Conservation (phyloP, 2,797 vertebrate species). For the Lindbergichthys nudifrons region DNA sequence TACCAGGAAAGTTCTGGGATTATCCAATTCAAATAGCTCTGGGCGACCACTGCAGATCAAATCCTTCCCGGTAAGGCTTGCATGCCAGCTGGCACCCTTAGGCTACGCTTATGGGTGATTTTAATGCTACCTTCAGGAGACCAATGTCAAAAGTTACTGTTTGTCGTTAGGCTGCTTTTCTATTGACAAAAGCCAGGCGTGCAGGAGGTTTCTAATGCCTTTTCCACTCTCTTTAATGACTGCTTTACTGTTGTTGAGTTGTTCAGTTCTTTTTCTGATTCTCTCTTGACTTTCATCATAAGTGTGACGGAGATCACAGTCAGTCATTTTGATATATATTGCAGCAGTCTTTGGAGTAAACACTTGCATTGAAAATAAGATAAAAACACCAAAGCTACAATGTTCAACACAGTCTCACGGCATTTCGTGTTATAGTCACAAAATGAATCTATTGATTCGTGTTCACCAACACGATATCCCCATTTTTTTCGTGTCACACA, state of each 20-base stretch:
- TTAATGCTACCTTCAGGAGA: slow-evolving; percentile 29
- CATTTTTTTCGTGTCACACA: no score
- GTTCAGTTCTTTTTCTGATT: neutral
- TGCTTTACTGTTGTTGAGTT: neutral
- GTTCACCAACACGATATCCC: no score
- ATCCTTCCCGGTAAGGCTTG: slow-evolving; percentile 39
- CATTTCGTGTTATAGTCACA: no score
- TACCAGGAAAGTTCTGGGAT: slow-evolving; percentile 47
- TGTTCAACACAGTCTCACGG: no score
- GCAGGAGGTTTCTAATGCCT: slow-evolving; percentile 14
- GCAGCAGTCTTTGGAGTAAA: no score
- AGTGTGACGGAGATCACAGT: slow-evolving; percentile 14
- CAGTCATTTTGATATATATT: neutral
- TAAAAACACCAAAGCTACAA: neutral
- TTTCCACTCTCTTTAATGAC: slow-evolving; percentile 2
- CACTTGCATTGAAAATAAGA: no score
- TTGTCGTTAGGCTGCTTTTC: slow-evolving; percentile 3
- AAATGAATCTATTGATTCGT: no score
- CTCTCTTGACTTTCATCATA: slow-evolving; percentile 13
- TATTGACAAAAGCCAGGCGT: slow-evolving; percentile 27
- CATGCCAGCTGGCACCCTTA: slow-evolving; percentile 31
- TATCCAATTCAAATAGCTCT: slow-evolving; percentile 65
- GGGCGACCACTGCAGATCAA: slow-evolving; percentile 45
- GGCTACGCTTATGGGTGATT: slow-evolving; percentile 40
- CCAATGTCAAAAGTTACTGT: slow-evolving; percentile 12